Conservation (phyloP, 2,888 invertebrate species). For the Sisyra terminalis region DNA sequence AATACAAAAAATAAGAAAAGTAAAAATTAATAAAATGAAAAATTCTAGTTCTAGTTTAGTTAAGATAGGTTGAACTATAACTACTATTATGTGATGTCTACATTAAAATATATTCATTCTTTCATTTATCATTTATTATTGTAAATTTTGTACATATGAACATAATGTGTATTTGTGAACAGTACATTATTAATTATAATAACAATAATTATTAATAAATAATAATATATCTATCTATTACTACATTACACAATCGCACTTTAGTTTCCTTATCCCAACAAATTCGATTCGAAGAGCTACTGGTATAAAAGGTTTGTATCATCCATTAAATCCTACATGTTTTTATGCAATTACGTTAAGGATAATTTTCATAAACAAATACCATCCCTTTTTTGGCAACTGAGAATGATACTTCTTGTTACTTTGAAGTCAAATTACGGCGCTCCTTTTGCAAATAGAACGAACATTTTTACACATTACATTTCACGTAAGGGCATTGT, state of each 20-base stretch:
- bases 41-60: constrained; percentile 15
- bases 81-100: constrained; percentile 27
- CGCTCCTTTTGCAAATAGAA: too few species aligned
- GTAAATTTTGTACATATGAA: constrained; percentile 34
- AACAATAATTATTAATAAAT: constrained; percentile 3
- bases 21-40: constrained; percentile 11
- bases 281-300: too few species aligned
- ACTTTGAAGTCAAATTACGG: too few species aligned
- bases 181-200: constrained; percentile 15
- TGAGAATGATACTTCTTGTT: too few species aligned
- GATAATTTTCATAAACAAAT: too few species aligned
- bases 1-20: constrained; percentile 8
- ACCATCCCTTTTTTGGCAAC: too few species aligned
- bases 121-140: constrained; percentile 20
- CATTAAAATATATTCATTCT: constrained; percentile 12
- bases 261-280: background rate
- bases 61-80: constrained; percentile 21
- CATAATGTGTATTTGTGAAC: constrained; percentile 32
- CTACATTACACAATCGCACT: constrained; percentile 14
- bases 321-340: too few species aligned
- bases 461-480: too few species aligned
- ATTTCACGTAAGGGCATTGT: too few species aligned
- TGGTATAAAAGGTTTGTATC: too few species aligned
- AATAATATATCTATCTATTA: constrained; percentile 30
- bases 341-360: too few species aligned